A percentile compares a stretch with the other conserved stretches of the same genome.
Conservation (phyloP, 2,797 vertebrate species). For the Gallinago stenura region DNA sequence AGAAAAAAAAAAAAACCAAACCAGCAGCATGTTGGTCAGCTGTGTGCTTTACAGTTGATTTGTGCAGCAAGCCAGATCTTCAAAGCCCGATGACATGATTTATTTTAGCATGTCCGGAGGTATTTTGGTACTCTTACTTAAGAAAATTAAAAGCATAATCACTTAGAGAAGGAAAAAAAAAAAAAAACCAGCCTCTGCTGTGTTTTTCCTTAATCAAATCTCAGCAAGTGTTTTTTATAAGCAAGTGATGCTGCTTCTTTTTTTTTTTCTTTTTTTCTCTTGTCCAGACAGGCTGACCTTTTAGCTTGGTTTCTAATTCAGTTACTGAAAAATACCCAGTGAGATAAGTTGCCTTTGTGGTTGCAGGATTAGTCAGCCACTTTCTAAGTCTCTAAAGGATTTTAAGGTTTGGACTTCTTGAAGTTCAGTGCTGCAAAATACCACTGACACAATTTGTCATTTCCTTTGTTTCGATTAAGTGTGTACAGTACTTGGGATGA, state of each 20-base stretch:
- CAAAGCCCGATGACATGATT: slow-evolving; percentile 54
- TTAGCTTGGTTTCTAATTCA: slow-evolving; percentile 61
- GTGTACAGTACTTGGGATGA: background rate
- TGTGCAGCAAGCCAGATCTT: slow-evolving; percentile 28
- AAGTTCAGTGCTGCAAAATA: background rate
- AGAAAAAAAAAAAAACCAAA: background rate
- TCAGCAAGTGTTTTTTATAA: slow-evolving; percentile 44
- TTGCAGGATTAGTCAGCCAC: slow-evolving; percentile 47
- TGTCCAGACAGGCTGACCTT: slow-evolving; percentile 35
- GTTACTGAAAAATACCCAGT: slow-evolving; percentile 20
- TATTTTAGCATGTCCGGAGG: slow-evolving; percentile 57
- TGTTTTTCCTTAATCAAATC: slow-evolving; percentile 64
- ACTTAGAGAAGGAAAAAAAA: slow-evolving; percentile 28
- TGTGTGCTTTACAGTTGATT: background rate
- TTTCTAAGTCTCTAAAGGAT: slow-evolving; percentile 31
- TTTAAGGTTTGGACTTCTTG: slow-evolving; percentile 31
- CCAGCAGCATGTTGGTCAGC: background rate
- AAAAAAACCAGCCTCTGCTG: background rate
- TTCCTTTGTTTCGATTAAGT: slow-evolving; percentile 40
- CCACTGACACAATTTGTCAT: background rate
- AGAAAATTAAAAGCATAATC: slow-evolving; percentile 73
- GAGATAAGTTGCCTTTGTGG: slow-evolving; percentile 33
- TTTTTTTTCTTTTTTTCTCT: background rate
- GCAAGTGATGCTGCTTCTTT: background rate
- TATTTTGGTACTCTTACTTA: slow-evolving; percentile 71